These are phyloP conservation scores for Drosophila testacea DNA, from an alignment of 2,888 invertebrate species.

Conservation along the genomic window DNA sequence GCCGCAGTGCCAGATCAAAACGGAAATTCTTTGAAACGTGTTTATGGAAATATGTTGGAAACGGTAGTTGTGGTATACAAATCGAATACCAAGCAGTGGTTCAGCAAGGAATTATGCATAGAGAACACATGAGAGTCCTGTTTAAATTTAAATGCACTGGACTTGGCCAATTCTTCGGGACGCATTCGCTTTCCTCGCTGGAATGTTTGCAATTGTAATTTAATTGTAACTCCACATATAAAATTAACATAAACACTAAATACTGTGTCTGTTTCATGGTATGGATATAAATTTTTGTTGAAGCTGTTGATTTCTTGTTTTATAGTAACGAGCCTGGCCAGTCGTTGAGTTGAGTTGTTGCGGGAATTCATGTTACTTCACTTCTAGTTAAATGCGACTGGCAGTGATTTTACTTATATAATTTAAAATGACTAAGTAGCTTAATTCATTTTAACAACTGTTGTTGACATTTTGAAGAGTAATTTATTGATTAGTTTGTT, in stretches of 20 bases:
- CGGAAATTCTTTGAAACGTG: conserved; percentile 96
- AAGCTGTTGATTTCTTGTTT: no score
- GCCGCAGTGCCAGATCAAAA: conserved; percentile 93
- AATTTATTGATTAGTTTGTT: conserved; percentile 28
- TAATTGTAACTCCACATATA: no score
- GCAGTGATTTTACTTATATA: no score
- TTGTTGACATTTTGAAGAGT: not conserved
- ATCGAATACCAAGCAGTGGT: conserved; percentile 94
- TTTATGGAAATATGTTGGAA: conserved; percentile 95
- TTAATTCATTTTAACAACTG: not conserved
- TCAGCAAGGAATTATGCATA: conserved; percentile 91
- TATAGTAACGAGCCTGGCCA: no score
- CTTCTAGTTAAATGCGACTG: no score
- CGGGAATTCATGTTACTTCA: no score
- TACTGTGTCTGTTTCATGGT: no score
- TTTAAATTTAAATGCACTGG: conserved; percentile 96
- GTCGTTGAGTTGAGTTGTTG: no score
- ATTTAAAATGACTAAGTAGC: not conserved
- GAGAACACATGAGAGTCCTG: conserved; percentile 98
- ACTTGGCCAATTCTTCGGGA: conserved; percentile 91
- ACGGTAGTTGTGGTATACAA: conserved; percentile 95
- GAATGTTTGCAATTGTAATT: not conserved
- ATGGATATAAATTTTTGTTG: no score
- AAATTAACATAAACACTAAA: no score
- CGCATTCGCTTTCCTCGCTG: conserved; percentile 94